Conservation (phyloP, 1,140 invertebrate species). For the Carposina sasakii region DNA sequence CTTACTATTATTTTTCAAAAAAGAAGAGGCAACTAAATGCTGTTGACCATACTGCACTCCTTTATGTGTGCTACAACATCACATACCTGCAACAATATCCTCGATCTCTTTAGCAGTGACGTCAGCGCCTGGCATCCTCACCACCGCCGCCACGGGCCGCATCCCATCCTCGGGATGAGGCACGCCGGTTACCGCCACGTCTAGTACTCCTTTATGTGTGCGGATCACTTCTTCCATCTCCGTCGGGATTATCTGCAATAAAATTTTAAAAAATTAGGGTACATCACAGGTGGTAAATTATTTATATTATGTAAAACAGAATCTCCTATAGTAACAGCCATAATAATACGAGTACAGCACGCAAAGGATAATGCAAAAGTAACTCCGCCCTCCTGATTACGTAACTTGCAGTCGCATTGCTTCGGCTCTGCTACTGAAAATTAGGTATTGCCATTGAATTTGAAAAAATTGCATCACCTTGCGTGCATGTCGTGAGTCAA, state of each 20-base stretch:
- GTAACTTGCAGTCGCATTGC: background rate
- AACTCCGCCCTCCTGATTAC: background rate
- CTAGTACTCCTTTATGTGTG: conserved; percentile 66
- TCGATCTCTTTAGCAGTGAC: conserved; percentile 70
- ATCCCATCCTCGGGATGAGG: conserved; percentile 81
- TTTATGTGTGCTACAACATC: background rate
- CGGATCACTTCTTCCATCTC: conserved; percentile 86
- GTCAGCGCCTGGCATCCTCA: conserved; percentile 48
- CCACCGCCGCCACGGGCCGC: conserved; percentile 79
- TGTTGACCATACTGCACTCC: too few relatives aligned
- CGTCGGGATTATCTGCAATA: conserved; percentile 83
- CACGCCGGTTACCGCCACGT: conserved; percentile 86
- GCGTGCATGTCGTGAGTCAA: background rate
- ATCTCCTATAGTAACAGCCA: background rate
- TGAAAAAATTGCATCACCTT: background rate
- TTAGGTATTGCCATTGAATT: background rate
- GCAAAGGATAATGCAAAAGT: background rate
- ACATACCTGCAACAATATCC: conserved; percentile 65
- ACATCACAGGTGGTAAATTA: background rate
- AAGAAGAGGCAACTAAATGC: too few relatives aligned
- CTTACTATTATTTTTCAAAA: background rate
- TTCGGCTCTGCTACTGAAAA: background rate
- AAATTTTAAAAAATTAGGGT: background rate
- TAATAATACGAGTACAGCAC: background rate
- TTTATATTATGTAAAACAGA: background rate